Percentiles rank a stretch among this genome's conserved stretches.
phyloP scores from a whole-genome alignment of 2,888 invertebrate species.

The Pinctada fucata region DNA sequence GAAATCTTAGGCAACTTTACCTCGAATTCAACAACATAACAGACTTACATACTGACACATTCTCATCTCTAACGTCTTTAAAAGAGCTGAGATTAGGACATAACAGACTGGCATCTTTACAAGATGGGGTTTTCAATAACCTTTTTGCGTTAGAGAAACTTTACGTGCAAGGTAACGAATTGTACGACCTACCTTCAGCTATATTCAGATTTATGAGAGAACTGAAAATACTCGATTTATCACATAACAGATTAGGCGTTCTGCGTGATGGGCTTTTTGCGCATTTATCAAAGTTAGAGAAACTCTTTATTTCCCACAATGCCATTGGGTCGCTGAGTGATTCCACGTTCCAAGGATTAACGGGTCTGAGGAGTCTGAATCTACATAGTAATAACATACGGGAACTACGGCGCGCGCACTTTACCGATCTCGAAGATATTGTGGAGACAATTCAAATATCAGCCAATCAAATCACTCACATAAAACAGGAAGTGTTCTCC shows the following conservation, averaged over 20 bases:
- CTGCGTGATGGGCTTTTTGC: constrained; percentile 45
- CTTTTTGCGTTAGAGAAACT: constrained; percentile 44
- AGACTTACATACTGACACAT: constrained; percentile 39
- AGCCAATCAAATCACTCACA: constrained; percentile 46
- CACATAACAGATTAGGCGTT: constrained; percentile 48
- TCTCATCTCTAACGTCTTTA: constrained; percentile 44
- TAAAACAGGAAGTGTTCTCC: constrained; percentile 54
- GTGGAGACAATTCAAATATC: constrained; percentile 46
- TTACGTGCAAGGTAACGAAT: constrained; percentile 46
- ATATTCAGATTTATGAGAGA: constrained; percentile 45
- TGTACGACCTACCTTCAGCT: constrained; percentile 46
- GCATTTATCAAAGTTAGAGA: constrained; percentile 44
- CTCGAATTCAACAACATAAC: constrained; percentile 49
- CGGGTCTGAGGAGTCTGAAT: constrained; percentile 42
- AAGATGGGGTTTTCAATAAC: constrained; percentile 46
- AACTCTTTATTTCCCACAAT: constrained; percentile 45
- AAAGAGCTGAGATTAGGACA: constrained; percentile 50
- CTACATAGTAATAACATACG: constrained; percentile 47
- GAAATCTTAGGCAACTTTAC: constrained; percentile 47
- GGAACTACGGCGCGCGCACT: constrained; percentile 38
- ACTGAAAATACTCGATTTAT: constrained; percentile 48
- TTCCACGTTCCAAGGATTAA: constrained; percentile 48
- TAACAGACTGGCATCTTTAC: constrained; percentile 43
- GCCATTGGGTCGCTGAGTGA: constrained; percentile 43
- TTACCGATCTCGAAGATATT: constrained; percentile 40